A percentile compares a stretch with the other conserved stretches of the same genome.
Conservation (phyloP, 2,113 vertebrate species). For the Propithecus coquereli region DNA sequence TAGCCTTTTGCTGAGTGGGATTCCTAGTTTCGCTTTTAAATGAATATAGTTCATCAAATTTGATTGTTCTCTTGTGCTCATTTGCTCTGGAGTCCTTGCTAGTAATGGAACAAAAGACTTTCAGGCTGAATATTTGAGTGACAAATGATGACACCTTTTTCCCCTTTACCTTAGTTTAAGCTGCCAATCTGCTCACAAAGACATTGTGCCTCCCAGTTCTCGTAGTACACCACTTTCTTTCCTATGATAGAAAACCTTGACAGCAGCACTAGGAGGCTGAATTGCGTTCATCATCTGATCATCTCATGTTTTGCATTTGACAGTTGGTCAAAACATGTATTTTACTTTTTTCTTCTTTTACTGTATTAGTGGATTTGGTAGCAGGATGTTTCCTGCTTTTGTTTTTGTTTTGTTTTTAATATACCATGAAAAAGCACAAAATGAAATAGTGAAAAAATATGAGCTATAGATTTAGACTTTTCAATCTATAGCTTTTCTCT, state of each 20-base stretch:
- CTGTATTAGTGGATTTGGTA: not conserved
- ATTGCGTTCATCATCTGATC: accelerated
- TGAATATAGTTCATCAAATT: slow-evolving; percentile 48
- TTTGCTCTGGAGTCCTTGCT: slow-evolving; percentile 55
- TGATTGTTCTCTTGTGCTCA: slow-evolving; percentile 40
- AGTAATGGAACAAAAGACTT: slow-evolving; percentile 60
- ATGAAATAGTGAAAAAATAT: not conserved
- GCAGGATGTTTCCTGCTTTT: not conserved
- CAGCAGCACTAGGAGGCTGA: not conserved
- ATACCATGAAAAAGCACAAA: not conserved
- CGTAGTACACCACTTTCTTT: accelerated
- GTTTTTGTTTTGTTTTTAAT: not conserved
- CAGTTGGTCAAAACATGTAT: not conserved
- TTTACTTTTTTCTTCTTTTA: not conserved
- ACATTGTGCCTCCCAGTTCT: not conserved
- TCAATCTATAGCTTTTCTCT: not conserved
- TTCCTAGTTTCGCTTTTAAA: slow-evolving; percentile 14
- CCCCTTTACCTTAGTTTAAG: not conserved
- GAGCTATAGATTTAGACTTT: not conserved
- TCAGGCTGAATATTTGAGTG: not conserved
- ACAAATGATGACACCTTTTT: not conserved
- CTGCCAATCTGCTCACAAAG: not conserved
- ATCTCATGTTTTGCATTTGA: not conserved
- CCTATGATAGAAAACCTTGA: not conserved
- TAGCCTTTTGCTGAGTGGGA: not conserved